Evolutionary conservation across 2,888 invertebrate species (phyloP).

Genomic region (Pteria penguin): DNA sequence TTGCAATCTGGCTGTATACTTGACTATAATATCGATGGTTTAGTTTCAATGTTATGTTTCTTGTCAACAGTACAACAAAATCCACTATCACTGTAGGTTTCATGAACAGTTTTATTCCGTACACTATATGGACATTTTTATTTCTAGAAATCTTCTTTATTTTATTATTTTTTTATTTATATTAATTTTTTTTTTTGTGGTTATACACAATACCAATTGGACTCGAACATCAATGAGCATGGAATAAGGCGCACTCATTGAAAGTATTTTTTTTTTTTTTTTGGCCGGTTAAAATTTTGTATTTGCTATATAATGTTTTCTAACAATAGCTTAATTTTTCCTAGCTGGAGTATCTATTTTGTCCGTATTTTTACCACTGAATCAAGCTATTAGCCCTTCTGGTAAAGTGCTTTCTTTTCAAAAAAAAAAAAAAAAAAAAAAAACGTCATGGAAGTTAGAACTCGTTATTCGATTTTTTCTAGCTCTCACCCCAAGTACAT

Average conservation of each 20-base stretch:
- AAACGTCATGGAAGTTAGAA: slow-evolving; percentile 20
- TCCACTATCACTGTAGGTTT: background rate
- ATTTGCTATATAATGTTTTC: too few species aligned
- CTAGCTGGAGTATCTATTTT: background rate
- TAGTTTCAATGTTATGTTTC: background rate
- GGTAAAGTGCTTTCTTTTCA: background rate
- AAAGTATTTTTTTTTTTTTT: background rate
- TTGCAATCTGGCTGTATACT: slow-evolving; percentile 22
- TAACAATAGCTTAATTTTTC: slow-evolving; percentile 7
- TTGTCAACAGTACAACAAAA: background rate
- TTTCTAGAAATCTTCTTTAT: background rate
- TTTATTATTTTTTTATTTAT: background rate
- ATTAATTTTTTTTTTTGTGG: too few species aligned
- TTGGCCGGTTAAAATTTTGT: too few species aligned
- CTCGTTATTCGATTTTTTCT: slow-evolving; percentile 23
- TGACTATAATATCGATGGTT: slow-evolving; percentile 21
- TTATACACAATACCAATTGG: slow-evolving; percentile 19
- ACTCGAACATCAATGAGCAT: slow-evolving; percentile 1
- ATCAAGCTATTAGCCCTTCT: background rate
- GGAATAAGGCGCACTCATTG: background rate
- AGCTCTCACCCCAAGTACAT: slow-evolving; percentile 8
- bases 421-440: too few species aligned
- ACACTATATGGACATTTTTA: slow-evolving; percentile 20
- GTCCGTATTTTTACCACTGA: background rate
- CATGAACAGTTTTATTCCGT: background rate